Base-by-base conservation (phyloP, 2,888 invertebrate genomes). In the Callosobruchus maculatus region DNA sequence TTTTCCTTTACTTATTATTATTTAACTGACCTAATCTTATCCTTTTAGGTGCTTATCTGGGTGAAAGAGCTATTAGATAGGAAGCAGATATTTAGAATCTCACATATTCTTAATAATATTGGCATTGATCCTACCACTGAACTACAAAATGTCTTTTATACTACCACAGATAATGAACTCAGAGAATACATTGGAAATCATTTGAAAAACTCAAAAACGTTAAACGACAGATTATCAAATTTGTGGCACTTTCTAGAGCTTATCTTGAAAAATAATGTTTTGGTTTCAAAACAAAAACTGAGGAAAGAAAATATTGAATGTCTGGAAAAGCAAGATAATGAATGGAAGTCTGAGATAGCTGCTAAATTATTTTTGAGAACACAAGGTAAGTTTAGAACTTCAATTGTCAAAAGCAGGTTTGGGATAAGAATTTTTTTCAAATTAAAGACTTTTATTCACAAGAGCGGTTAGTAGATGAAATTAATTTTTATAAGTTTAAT, bases 181-280 rank as follows among this genome's bases (percentile, higher is more conserved):
- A 88, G 93, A 80, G 91, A 93, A 80, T 91, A 92, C 79, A 89
- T 94, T 78, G 90, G 92, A 21, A 90, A 91, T 71, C 90, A 94
- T 83, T 85, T 95, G 74, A 88, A 89, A 69, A 90, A 90, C 76
- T 86, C 88, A 31, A 85, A 84, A 20, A 83, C 84, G 26, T 83
- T 90, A 67, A 81, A 85, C 67, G 81, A 77, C 67, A 77, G 82
- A 67, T 82, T 87, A 68, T 80, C 84, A 67, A 82, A 86, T 69
- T 83, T 87, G 21, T 89, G 88, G 89, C 80, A 85, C 66, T 84
- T 90, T 76, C 78, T 89, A 70, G 85, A 87, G 67, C 72, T 82
- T 20, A 79, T 83, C 74, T 74, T 77, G 26, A 77, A 79, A 26
- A 80, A 82, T 76, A 75, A 73, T 67, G 71, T 78, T 20, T 22